Evolutionary conservation across 2,797 vertebrate genomes (phyloP).

Genomic region (Lagorchestes hirsutus): DNA sequence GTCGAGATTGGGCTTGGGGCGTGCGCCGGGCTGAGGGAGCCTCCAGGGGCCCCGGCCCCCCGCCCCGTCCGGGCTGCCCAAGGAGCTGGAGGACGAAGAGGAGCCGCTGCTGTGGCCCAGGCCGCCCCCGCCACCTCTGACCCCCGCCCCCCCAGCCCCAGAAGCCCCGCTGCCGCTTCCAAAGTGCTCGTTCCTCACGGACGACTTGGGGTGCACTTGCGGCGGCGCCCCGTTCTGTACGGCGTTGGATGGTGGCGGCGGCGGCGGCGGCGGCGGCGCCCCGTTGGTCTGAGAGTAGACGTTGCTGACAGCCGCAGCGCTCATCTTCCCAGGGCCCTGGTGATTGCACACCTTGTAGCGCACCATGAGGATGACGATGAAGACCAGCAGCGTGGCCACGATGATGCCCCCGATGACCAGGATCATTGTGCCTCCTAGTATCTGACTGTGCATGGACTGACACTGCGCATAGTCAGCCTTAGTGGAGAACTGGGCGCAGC

Average conservation of each 20-base stretch:
- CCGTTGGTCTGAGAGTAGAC: conserved; percentile 97
- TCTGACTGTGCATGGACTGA: conserved; percentile 95
- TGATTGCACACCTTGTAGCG: conserved; percentile 95
- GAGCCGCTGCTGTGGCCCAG: conserved; percentile 65
- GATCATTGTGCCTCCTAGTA: conserved; percentile 98
- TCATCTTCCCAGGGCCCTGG: conserved; percentile 88
- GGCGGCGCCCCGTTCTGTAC: conserved; percentile 89
- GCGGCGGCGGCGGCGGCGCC: conserved; percentile 77
- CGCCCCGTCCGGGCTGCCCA: conserved; percentile 89
- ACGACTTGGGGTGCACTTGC: conserved; percentile 93
- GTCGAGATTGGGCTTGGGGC: conserved; percentile 92
- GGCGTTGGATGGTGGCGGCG: conserved; percentile 70
- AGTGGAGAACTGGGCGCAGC: conserved; percentile 96
- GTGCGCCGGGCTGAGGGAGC: conserved; percentile 84
- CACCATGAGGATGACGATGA: conserved; percentile 98
- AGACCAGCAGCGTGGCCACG: conserved; percentile 95
- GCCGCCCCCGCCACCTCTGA: conserved; percentile 56
- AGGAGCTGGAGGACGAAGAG: conserved; percentile 94
- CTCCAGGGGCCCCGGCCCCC: conserved; percentile 93
- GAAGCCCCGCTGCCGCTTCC: background rate
- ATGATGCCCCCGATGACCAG: conserved; percentile 97
- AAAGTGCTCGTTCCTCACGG: conserved; percentile 90
- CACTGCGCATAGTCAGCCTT: conserved; percentile 96
- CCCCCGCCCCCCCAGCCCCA: conserved; percentile 32
- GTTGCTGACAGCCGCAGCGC: conserved; percentile 89